Conservation (phyloP, 2,888 invertebrate species). For the Xylota segnis region DNA sequence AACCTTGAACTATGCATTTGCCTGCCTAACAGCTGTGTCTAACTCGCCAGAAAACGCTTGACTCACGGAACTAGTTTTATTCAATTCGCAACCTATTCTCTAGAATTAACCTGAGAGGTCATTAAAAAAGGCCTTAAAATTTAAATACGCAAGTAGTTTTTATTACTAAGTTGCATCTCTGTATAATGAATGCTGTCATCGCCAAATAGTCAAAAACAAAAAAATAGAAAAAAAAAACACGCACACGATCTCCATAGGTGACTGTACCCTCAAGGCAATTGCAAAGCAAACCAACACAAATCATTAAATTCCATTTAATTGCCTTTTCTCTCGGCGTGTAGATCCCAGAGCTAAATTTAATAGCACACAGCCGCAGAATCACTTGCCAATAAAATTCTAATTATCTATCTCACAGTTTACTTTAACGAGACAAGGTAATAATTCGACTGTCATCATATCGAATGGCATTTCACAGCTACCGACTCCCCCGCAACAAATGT, state of each 20-base stretch:
- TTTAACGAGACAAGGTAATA: conserved; percentile 15
- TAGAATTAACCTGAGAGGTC: too few relatives aligned
- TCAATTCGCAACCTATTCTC: too few relatives aligned
- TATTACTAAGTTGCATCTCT: neutral
- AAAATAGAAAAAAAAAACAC: neutral
- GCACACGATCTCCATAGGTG: neutral
- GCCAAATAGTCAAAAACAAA: neutral
- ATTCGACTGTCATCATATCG: neutral
- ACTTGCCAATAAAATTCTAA: conserved; percentile 36
- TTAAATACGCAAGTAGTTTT: too few relatives aligned
- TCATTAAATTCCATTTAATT: conserved; percentile 4
- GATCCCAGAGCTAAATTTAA: conserved; percentile 12
- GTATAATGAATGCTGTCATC: neutral
- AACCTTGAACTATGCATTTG: too few relatives aligned
- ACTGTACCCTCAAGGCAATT: neutral
- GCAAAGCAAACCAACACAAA: neutral
- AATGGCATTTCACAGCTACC: conserved; percentile 23
- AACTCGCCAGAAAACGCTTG: too few relatives aligned
- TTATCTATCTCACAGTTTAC: conserved; percentile 18
- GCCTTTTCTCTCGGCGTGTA: neutral
- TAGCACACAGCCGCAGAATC: neutral
- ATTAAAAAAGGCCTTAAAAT: too few relatives aligned
- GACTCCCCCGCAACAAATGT: conserved; percentile 12
- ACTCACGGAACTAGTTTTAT: too few relatives aligned
- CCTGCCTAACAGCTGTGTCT: too few relatives aligned